phyloP scores from a whole-genome alignment of 2,797 vertebrate species.

The Salarias fasciatus region DNA sequence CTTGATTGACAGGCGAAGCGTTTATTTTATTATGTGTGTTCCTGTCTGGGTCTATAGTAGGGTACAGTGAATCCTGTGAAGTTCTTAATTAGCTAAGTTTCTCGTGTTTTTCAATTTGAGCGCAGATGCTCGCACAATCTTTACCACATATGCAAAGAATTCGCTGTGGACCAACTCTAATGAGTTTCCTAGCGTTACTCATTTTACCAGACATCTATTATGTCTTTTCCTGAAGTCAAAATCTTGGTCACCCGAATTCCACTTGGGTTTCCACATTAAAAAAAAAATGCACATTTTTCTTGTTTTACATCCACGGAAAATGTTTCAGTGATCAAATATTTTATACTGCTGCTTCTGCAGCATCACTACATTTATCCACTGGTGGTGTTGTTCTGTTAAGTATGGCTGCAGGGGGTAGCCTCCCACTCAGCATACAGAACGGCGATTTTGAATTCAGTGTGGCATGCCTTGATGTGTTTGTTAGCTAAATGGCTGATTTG shows the following conservation, averaged over 20 bases:
- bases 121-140: conserved; percentile 9
- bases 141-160: conserved; percentile 24
- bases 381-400: conserved; percentile 69
- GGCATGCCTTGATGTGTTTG: conserved; percentile 69
- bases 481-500: conserved; percentile 78
- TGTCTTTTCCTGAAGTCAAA: no score
- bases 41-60: conserved; percentile 46
- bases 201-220: no score
- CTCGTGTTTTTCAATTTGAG: conserved; percentile 46
- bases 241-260: no score
- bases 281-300: no score
- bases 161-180: not conserved
- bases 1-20: conserved; percentile 70
- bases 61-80: conserved; percentile 49
- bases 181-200: no score
- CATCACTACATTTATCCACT: conserved; percentile 52
- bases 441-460: conserved; percentile 64
- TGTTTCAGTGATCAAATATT: conserved; percentile 48
- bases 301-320: conserved; percentile 35
- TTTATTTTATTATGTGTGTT: conserved; percentile 53
- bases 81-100: conserved; percentile 70
- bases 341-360: conserved; percentile 45
- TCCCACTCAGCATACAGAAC: conserved; percentile 68
- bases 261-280: no score
- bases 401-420: conserved; percentile 67